Evolutionary conservation across 2,113 vertebrate species (phyloP).

Genomic region (Ginglymostoma cirratum): DNA sequence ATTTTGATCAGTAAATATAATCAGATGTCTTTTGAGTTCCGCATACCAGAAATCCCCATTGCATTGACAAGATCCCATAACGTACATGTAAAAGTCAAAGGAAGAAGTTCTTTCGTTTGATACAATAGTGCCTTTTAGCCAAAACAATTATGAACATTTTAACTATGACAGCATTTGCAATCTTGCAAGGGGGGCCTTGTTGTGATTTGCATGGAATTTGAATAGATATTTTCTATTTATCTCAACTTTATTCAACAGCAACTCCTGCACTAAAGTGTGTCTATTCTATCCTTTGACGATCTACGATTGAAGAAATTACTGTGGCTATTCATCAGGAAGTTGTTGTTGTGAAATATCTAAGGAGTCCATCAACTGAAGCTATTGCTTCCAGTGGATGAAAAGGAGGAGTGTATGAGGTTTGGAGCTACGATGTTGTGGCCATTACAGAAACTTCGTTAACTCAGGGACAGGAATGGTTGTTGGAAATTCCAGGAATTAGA

Average conservation of each 20-base stretch:
- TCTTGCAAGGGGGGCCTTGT: not conserved
- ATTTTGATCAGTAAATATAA: conserved; percentile 2
- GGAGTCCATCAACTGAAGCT: not conserved
- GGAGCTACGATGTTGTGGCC: too few relatives aligned
- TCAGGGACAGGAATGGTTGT: too few relatives aligned
- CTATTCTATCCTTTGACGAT: not conserved
- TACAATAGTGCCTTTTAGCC: not conserved
- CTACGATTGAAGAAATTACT: not conserved
- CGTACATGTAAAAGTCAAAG: not conserved
- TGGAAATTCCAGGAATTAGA: too few relatives aligned
- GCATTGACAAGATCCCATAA: not conserved
- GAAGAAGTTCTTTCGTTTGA: not conserved
- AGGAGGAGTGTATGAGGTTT: not conserved
- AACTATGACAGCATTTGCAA: not conserved
- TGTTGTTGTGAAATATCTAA: not conserved
- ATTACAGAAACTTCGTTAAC: too few relatives aligned
- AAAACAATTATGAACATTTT: conserved; percentile 11
- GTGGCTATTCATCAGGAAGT: not conserved
- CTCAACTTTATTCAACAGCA: not conserved
- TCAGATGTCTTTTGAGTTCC: conserved; percentile 9
- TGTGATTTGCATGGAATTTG: not conserved
- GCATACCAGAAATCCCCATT: not conserved
- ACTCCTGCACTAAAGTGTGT: not conserved
- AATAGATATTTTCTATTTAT: conserved; percentile 4
- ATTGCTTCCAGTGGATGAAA: not conserved